Base-by-base conservation (phyloP, 2,113 vertebrate species). In the Maccullochella peelii region DNA sequence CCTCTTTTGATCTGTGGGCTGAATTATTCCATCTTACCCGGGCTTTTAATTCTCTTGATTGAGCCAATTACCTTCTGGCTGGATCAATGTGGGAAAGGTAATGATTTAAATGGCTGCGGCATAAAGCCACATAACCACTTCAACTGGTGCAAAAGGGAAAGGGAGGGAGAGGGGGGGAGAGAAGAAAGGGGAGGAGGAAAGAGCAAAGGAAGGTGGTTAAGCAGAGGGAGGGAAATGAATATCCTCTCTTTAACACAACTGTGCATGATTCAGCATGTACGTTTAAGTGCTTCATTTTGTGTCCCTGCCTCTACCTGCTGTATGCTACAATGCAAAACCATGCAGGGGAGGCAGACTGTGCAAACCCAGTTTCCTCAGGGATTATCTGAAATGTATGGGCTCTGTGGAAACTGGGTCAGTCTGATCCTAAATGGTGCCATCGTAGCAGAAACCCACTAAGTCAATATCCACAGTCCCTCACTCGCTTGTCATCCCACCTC, bases 11-110 rank as follows among this genome's bases (percentile, higher is more conserved):
- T 90, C 81, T 91, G 87, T 66, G 85, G 84, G 88, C 85, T 92
- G 93, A 93, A 94, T 92, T 91, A 91, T 93, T 94, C 90, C 91
- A 90, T 94, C 80, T 91, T 93, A 92, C 77, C 86, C 83, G 20
- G 88, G 89, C 90, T 92, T 95, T 94, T 94, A 93, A 94, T 94
- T 92, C 91, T 92, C 89, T 87, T 92, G 93, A 95, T 95, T 95
- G 92, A 94, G 90, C 92, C 92, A 93, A 94, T 94, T 95, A 93
- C 92, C 92, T 92, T 90, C 92, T 91, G 90, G 84, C 79, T 92
- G 86, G 87, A 94, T 94, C 90, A 94, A 92, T 94, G 94, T 88
- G 84, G 89, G 89, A 86, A 92, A 94, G 91, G 93, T 94, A 94
- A 93, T 93, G 91, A 93, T 93, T 93, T 93, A 92, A 93, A 94